Conservation (phyloP, 2,888 invertebrate genomes). For the Heliconius sara region DNA sequence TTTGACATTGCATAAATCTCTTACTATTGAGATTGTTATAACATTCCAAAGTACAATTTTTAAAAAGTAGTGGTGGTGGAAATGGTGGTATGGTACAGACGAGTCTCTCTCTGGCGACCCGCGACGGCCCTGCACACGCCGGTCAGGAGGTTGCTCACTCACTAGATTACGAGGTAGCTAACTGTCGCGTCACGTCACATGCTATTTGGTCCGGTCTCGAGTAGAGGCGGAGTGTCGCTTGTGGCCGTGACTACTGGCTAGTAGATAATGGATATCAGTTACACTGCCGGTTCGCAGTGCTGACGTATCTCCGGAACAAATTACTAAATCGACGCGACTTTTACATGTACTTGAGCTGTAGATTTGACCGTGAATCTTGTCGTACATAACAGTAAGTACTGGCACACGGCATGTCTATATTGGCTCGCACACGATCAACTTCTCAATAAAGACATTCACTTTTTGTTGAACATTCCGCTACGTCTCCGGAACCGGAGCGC, state of each 20-base stretch:
- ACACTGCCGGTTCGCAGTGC: background rate
- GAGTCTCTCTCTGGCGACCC: too few species aligned
- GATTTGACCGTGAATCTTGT: background rate
- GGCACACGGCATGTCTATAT: background rate
- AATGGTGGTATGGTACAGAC: too few species aligned
- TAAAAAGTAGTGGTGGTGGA: too few species aligned
- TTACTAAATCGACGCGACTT: background rate
- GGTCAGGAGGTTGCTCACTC: background rate
- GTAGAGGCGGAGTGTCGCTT: background rate
- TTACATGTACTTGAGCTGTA: background rate
- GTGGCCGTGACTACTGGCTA: background rate
- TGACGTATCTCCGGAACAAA: background rate
- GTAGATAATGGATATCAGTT: background rate
- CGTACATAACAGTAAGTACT: background rate
- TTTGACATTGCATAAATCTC: too few species aligned
- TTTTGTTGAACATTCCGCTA: conserved; percentile 39
- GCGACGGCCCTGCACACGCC: too few species aligned
- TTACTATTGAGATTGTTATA: too few species aligned
- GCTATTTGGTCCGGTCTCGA: background rate
- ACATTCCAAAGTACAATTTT: too few species aligned
- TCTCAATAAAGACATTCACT: conserved; percentile 47
- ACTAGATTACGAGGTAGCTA: conserved; percentile 26
- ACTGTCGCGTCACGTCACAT: conserved; percentile 35
- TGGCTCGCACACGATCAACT: conserved; percentile 27
- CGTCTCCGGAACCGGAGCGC: conserved; percentile 32